These are phyloP conservation scores for Drosophila demipolita DNA, from an alignment of 2,888 invertebrate species.

Conservation along the genomic window DNA sequence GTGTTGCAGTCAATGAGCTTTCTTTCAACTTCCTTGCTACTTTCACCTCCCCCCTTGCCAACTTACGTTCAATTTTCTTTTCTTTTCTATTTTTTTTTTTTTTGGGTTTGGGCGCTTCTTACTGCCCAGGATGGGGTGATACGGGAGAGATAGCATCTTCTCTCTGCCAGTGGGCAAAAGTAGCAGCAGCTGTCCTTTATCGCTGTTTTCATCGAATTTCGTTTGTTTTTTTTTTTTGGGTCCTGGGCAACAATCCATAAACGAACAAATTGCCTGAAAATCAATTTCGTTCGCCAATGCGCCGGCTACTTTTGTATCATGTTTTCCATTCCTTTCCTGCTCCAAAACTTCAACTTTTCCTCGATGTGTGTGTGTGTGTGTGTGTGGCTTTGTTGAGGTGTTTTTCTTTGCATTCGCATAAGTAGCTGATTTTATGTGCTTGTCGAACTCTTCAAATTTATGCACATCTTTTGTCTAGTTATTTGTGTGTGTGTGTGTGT, in stretches of 20 bases:
- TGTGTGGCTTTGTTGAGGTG: constrained; percentile 67
- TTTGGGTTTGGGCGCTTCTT: constrained; percentile 42
- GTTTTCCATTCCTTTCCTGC: constrained; percentile 26
- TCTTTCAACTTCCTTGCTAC: constrained; percentile 24
- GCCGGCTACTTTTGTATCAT: constrained; percentile 65
- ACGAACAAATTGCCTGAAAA: constrained; percentile 82
- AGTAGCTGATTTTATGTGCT: constrained; percentile 66
- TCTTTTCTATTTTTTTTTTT: constrained; percentile 14
- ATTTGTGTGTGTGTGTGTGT: constrained; percentile 14
- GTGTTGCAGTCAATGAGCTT: constrained; percentile 75
- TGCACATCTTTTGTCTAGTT: constrained; percentile 66
- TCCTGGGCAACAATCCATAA: constrained; percentile 73
- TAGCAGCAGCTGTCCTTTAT: constrained; percentile 69
- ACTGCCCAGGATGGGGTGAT: constrained; percentile 65
- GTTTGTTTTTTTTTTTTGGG: background rate
- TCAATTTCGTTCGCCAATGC: constrained; percentile 72
- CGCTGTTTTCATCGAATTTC: constrained; percentile 40
- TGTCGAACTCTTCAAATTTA: constrained; percentile 68
- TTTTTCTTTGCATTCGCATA: constrained; percentile 63
- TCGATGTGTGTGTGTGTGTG: constrained; percentile 30
- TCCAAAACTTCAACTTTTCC: constrained; percentile 41
- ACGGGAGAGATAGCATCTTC: constrained; percentile 62
- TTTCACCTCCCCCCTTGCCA: constrained; percentile 23
- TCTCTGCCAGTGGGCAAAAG: constrained; percentile 31
- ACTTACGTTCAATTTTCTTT: constrained; percentile 47